Evolutionary conservation across 2,797 vertebrate genomes (phyloP).

Genomic region (Discoglossus pictus): DNA sequence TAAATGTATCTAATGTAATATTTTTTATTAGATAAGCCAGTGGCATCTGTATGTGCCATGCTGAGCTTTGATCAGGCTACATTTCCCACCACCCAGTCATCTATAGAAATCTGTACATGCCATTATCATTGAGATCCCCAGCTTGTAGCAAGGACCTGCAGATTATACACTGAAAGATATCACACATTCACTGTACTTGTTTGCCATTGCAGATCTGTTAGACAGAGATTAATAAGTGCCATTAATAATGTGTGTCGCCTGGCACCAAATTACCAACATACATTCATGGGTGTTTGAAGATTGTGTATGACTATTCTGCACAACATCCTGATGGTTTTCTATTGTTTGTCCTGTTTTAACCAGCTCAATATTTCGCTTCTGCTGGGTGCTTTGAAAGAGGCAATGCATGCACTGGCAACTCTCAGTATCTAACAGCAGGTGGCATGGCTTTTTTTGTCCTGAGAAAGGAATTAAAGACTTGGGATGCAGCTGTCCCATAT

Average conservation of each 20-base stretch:
- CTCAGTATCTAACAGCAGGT: slow-evolving; percentile 55
- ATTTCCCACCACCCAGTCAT: too few relatives aligned
- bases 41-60: too few relatives aligned
- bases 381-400: slow-evolving; percentile 42
- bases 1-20: too few relatives aligned
- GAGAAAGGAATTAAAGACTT: slow-evolving; percentile 25
- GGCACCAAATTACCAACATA: slow-evolving; percentile 24
- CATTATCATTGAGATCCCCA: too few relatives aligned
- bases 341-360: slow-evolving; percentile 42
- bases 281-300: slow-evolving; percentile 22
- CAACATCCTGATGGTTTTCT: slow-evolving; percentile 35
- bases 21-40: too few relatives aligned
- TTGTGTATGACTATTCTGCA: slow-evolving; percentile 20
- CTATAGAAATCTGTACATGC: too few relatives aligned
- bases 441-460: slow-evolving; percentile 61
- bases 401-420: slow-evolving; percentile 24
- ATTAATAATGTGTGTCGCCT: slow-evolving; percentile 18
- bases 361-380: slow-evolving; percentile 43
- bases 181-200: slow-evolving; percentile 13
- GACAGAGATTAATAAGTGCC: slow-evolving; percentile 38
- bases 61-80: too few relatives aligned
- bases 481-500: slow-evolving; percentile 39
- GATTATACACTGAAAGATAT: slow-evolving; percentile 16
- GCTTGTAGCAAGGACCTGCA: slow-evolving; percentile 34
- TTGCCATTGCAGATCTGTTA: slow-evolving; percentile 32